Base-by-base conservation (phyloP, 1,140 invertebrate species). In the Notospermus geniculatus region DNA sequence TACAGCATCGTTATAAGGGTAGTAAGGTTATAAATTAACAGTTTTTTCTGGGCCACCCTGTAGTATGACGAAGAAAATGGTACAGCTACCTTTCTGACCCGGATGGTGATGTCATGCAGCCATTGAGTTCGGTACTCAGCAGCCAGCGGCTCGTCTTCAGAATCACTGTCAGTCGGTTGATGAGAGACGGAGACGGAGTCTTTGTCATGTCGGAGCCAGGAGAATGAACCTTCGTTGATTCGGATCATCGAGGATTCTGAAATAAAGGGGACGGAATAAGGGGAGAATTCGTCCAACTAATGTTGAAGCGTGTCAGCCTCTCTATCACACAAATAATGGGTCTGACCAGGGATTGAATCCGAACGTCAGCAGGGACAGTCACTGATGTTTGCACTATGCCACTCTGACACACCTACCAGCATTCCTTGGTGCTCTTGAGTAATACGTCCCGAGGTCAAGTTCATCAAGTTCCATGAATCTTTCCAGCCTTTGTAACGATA, bases 401-500 rank as follows among this genome's bases (percentile, higher is more conserved):
- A n/a, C n/a, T n/a, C n/a, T 7, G 32, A 36, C 4, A 36, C 15
- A 36, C 32, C 15, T 15, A 36, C 32, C 15, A 36, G 4, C 32
- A 7, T 7, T 36, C 32, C 5, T 36, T 15, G 32, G 32, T 7
- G 46, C 46, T 54, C 22, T 56, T 29, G 32, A 60, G 61, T 78
- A 80, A 54, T 79, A 80, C 1, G 60, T 52, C 0, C 67, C 45
- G 11, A 61, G 50, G 39, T 77, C 69, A n/a, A 72, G 15, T n/a
- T 78, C 71, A 36, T 60, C 45, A 13, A 81, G 52, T 27, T 68
- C 55, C 19, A 84, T 72, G 69, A 84, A 84, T 23, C 64, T 59
- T 57, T 84, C 72, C 1, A 85, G 72, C 60, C 84, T 67, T 43
- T 80, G 74, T 32, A 85, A 64, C 5, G 84, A 85, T 5, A 85